Base-by-base conservation (phyloP, 1,140 invertebrate genomes). In the Tetranychus cinnabarinus region DNA sequence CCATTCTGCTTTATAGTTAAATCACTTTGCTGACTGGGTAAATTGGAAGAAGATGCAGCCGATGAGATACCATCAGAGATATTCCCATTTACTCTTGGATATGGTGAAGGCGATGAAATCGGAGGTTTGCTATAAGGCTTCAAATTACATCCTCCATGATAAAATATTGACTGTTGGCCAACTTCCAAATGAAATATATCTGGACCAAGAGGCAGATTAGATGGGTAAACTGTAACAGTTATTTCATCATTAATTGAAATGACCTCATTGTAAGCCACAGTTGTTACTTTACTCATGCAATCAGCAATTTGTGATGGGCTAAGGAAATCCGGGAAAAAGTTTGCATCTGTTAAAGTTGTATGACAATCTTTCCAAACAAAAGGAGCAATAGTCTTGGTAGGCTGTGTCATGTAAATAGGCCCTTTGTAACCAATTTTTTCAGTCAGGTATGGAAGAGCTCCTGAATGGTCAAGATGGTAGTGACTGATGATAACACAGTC, bases 331-430 rank as follows among this genome's bases (percentile, higher is more conserved):
- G 85, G 85, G 70, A 98, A 95, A 23, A 93, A 93, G 76, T 97
- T 96, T 58, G 87, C 82, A 69, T 99, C 95, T 0, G 97, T 92
- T 15, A 88, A 86, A 8, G 99, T 78, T 69, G 82, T 82, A 54
- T 82, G 71, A 71, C 79, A 83, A 68, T 83, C 82, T 71, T 84
- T 82, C 58, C 99, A 74, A 6, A 99, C 76, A 66, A 99, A 97
- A 7, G 96, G 96, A 52, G 89, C 91, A 65, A 99, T 98, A 12
- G 96, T 96, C 79, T 99, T 99, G 2, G 96, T 98, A 3, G 96
- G 96, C 75, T 97, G 90, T 0, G 96, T 99, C 96, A 99, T 99
- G 69, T 97, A 99, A 67, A 99, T 96, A 5, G 95, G 95, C 0
- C 96, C 96, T 62, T 83, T 85, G 72, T 96, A 99, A 2, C 95